These are phyloP conservation scores for Agrenia bidenticulata DNA, from an alignment of 2,888 invertebrate genomes.

Conservation along the genomic window DNA sequence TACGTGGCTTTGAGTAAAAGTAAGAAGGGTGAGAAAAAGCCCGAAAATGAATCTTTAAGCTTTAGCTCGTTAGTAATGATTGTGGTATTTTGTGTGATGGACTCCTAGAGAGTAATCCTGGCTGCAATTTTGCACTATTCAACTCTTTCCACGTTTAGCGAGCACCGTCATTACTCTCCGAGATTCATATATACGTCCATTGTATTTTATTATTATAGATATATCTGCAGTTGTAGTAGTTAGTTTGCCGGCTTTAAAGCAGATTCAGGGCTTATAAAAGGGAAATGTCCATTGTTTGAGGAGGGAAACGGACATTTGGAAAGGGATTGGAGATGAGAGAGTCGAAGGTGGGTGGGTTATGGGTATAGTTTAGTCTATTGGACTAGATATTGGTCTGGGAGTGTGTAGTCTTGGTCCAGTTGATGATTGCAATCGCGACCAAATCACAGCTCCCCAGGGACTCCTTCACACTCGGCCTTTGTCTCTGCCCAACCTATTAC, in stretches of 20 bases:
- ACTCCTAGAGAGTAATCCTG: no score
- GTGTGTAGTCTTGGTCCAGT: conserved; percentile 9
- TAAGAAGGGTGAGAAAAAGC: neutral
- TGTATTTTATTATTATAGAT: no score
- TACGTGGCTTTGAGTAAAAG: neutral
- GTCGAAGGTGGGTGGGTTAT: no score
- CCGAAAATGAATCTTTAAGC: neutral
- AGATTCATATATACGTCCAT: no score
- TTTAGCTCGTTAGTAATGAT: neutral
- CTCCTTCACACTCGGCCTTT: conserved; percentile 9
- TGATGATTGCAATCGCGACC: conserved; percentile 18
- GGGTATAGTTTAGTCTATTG: neutral
- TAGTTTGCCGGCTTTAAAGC: no score
- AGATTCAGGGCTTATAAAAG: neutral
- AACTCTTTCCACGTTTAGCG: no score
- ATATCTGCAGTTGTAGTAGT: no score
- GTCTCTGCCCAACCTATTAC: neutral
- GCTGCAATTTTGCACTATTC: no score
- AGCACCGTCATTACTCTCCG: no score
- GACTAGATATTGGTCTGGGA: neutral
- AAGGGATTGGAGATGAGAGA: neutral
- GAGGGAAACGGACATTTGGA: neutral
- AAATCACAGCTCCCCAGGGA: conserved; percentile 16
- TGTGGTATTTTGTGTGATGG: neutral
- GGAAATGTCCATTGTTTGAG: neutral